Evolutionary conservation across 1,140 invertebrate genomes (phyloP), one percentile per base, ranked within the genome.

Genomic region (Conus ventricosus): DNA sequence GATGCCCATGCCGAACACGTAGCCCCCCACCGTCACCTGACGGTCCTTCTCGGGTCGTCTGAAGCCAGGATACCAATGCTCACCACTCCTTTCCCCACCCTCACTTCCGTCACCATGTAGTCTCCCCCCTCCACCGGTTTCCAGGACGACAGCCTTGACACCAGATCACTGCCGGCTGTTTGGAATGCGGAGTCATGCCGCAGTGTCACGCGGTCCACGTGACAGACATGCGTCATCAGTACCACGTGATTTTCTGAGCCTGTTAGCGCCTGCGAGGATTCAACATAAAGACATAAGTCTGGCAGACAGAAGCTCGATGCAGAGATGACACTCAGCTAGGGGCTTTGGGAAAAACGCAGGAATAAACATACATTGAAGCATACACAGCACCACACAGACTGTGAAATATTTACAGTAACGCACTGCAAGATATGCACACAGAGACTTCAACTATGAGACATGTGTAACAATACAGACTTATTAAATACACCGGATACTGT

Each of bases 221-320:
- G 20, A 54, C 85, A 87, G 51, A 17, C 51, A 54, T 87, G 85
- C 23, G 85, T 87, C 20, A 87, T 55, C 39, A 87, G 85, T 5
- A 87, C n/a, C 15, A 87, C n/a, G 85, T 87, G 75, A 71, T 87
- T 87, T 20, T 76, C 71, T 27, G 75, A 78, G 53, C 85, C 75
- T 13, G 67, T 17, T 27, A 23, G 7, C 11, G 76, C 25, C 76
- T 78, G 76, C 39, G 76, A 51, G 25, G 39, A 39, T 39, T 39
- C 39, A 39, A 39, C 39, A 39, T 39, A 39, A 39, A 39, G 39
- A 39, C 3, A 39, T 39, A 39, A 39, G 39, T 39, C 39, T 39
- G 39, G 39, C 39, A 39, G 39, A 39, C 39, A 39, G 39, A 39
- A 3, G 39, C 0, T 1, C 39, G 39, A 1, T 3, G 0, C 39